Evolutionary conservation across 2,888 invertebrate genomes (phyloP).

Genomic region (Acleris sparsana): DNA sequence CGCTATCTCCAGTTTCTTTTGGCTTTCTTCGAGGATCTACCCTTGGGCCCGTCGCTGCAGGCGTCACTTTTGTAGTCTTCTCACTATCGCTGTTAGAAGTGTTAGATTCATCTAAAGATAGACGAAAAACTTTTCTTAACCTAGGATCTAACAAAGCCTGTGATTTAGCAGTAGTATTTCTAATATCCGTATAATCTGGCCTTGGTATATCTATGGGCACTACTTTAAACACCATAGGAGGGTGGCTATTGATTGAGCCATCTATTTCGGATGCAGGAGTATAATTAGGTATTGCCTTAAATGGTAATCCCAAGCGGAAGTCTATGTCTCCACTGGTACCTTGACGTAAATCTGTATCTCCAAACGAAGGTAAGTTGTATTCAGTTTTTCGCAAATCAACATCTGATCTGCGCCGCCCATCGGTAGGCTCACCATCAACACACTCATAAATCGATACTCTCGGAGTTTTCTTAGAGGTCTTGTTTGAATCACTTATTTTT

Average conservation of each 20-base stretch:
- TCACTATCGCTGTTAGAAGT: conserved; percentile 85
- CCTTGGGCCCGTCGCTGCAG: conserved; percentile 67
- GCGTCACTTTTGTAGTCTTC: conserved; percentile 63
- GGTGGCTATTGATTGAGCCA: conserved; percentile 90
- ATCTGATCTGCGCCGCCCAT: conserved; percentile 74
- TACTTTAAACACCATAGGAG: conserved; percentile 88
- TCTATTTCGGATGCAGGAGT: conserved; percentile 94
- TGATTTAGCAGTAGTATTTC: conserved; percentile 87
- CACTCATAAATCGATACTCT: conserved; percentile 85
- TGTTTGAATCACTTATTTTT: conserved; percentile 55
- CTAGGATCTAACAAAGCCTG: conserved; percentile 90
- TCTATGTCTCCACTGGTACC: conserved; percentile 87
- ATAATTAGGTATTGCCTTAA: conserved; percentile 91
- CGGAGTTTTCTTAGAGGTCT: conserved; percentile 56
- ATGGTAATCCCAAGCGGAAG: conserved; percentile 88
- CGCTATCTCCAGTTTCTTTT: conserved; percentile 61
- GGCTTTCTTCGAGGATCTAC: conserved; percentile 77
- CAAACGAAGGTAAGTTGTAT: conserved; percentile 81
- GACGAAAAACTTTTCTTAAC: conserved; percentile 88
- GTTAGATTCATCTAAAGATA: conserved; percentile 85
- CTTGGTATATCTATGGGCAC: conserved; percentile 86
- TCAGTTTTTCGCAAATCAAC: conserved; percentile 81
- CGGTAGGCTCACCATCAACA: conserved; percentile 80
- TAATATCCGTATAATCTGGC: conserved; percentile 89
- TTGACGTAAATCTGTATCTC: conserved; percentile 86